Conservation (phyloP, 1,140 invertebrate species). For the Drosophila varians region DNA sequence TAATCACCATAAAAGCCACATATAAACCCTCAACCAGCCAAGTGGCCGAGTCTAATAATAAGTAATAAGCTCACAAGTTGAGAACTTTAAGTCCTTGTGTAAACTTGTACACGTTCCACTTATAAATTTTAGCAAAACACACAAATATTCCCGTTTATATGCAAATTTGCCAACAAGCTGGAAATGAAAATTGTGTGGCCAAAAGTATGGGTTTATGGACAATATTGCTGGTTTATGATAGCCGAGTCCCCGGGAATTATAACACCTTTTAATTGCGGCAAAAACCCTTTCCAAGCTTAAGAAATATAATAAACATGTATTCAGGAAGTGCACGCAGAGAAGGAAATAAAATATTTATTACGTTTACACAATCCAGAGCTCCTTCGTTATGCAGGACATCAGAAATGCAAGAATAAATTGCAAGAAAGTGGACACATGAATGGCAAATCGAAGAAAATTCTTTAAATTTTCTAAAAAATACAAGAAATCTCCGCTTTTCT, state of each 20-base stretch:
- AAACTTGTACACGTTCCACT: not conserved
- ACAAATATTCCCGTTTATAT: not conserved
- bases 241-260: not conserved
- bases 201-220: not conserved
- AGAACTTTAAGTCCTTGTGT: not conserved
- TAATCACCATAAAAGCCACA: not conserved
- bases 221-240: not conserved
- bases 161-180: not conserved
- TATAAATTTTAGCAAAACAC: not conserved
- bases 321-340: not conserved
- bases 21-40: not conserved
- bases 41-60: not conserved
- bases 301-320: not conserved
- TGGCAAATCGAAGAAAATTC: constrained; percentile 8
- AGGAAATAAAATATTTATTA: constrained; percentile 28
- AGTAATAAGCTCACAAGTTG: not conserved
- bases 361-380: not conserved
- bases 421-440: constrained; percentile 16
- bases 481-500: not conserved
- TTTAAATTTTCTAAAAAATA: not conserved
- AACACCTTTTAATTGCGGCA: not conserved
- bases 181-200: not conserved
- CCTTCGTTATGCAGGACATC: constrained; percentile 16
- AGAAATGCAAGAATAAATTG: constrained; percentile 30
- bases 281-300: not conserved